Conservation (phyloP, 1,140 invertebrate genomes). For the Scaptomyza montana region DNA sequence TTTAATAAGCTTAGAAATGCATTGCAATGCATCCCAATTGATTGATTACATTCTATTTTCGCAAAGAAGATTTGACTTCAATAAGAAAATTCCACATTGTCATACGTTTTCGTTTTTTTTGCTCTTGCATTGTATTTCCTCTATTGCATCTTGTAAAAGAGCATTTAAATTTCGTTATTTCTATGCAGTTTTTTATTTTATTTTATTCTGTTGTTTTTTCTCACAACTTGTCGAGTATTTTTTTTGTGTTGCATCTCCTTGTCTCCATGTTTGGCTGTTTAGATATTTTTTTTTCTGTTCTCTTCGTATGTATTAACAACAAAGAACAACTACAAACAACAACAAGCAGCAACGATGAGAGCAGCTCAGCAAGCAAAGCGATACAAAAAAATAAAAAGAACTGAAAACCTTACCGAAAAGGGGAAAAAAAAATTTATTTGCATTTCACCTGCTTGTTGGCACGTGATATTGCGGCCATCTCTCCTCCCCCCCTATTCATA, state of each 20-base stretch:
- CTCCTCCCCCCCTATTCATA: not conserved
- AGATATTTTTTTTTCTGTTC: conserved; percentile 51
- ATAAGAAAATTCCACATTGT: no score
- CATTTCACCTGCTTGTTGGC: conserved; percentile 79
- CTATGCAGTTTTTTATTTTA: not conserved
- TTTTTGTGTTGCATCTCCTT: conserved; percentile 30
- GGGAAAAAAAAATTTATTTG: conserved; percentile 80
- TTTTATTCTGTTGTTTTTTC: conserved; percentile 4
- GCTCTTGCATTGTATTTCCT: not conserved
- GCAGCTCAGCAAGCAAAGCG: conserved; percentile 25
- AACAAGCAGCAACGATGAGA: conserved; percentile 24
- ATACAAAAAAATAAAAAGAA: conserved; percentile 38
- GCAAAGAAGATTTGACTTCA: no score
- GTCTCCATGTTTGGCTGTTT: conserved; percentile 59
- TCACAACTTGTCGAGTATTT: conserved; percentile 22
- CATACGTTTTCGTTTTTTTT: no score
- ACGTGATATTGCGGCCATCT: conserved; percentile 69
- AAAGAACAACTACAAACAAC: conserved; percentile 43
- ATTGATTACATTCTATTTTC: not conserved
- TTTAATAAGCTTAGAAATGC: no score
- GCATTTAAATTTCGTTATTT: conserved; percentile 25
- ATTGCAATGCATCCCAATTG: no score
- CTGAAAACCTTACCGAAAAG: conserved; percentile 44
- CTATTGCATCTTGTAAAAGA: conserved; percentile 1
- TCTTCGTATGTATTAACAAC: conserved; percentile 18